These are phyloP conservation scores for Oreochromis niloticus DNA, from an alignment of 2,113 vertebrate genomes.

Conservation along the genomic window DNA sequence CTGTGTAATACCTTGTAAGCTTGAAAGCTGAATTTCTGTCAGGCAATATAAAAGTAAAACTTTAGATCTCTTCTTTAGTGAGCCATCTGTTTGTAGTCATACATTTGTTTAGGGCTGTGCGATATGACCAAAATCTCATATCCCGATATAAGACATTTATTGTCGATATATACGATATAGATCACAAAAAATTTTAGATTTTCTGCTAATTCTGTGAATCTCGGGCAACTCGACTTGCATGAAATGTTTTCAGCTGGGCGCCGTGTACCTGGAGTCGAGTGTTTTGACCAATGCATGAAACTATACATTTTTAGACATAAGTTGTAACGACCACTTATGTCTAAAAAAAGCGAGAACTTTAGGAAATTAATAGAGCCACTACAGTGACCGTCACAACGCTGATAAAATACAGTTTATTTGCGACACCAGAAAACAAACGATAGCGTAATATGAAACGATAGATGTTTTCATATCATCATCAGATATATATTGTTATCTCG, in stretches of 20 bases:
- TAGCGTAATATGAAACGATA: fast-evolving
- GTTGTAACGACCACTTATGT: not conserved
- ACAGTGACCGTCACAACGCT: not conserved
- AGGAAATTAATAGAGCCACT: not conserved
- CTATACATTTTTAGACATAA: not conserved
- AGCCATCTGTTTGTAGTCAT: not conserved
- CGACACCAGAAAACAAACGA: not conserved
- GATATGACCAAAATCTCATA: not conserved
- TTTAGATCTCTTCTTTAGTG: not conserved
- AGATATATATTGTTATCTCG: fast-evolving
- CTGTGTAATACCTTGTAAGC: not conserved
- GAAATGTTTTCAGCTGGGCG: not conserved
- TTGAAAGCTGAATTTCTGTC: not conserved
- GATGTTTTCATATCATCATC: not conserved
- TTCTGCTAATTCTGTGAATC: not conserved
- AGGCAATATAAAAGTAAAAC: not conserved
- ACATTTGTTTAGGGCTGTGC: not conserved
- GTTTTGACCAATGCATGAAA: not conserved
- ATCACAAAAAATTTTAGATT: not conserved
- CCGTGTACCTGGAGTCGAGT: not conserved
- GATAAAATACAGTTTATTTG: not conserved
- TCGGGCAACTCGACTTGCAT: fast-evolving
- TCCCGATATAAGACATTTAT: not conserved
- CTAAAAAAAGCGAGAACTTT: not conserved
- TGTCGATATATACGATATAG: not conserved